phyloP scores from a whole-genome alignment of 23 tunicate genomes.

The Ciona savignyi region DNA sequence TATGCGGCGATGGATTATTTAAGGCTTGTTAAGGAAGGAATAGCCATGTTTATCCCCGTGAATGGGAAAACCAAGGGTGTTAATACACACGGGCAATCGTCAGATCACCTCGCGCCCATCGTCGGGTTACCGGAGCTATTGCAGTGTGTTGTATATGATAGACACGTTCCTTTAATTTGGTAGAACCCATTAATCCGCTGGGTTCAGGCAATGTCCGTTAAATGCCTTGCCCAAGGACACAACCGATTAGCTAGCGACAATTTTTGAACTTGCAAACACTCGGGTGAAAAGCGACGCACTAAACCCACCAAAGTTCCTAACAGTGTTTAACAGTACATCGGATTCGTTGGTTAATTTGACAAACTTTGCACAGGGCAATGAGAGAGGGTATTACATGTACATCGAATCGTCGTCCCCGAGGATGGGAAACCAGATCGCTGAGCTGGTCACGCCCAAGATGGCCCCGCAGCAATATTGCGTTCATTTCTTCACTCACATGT shows the following conservation, averaged over 20 bases:
- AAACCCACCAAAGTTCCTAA: no score
- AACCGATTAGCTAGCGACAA: not conserved
- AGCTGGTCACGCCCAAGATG: constrained; percentile 46
- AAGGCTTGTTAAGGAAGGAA: no score
- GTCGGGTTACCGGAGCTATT: no score
- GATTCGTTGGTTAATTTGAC: not conserved
- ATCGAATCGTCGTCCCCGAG: constrained; percentile 83
- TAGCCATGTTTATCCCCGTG: no score
- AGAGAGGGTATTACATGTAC: constrained; percentile 66
- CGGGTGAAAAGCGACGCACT: no score
- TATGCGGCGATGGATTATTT: not conserved
- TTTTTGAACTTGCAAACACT: not conserved
- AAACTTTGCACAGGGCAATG: constrained; percentile 25
- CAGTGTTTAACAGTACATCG: not conserved
- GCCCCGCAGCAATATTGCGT: constrained; percentile 57
- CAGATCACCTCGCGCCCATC: no score
- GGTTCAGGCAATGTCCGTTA: no score
- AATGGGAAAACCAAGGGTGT: no score
- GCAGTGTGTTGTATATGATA: no score
- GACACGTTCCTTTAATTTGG: no score
- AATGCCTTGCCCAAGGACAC: constrained; percentile 41
- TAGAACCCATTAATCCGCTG: no score
- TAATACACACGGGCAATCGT: no score
- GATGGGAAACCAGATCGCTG: constrained; percentile 33
- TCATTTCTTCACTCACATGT: constrained; percentile 70